These are phyloP conservation scores for Zaprionus lachaisei DNA, from an alignment of 1,140 invertebrate species.

Conservation along the genomic window DNA sequence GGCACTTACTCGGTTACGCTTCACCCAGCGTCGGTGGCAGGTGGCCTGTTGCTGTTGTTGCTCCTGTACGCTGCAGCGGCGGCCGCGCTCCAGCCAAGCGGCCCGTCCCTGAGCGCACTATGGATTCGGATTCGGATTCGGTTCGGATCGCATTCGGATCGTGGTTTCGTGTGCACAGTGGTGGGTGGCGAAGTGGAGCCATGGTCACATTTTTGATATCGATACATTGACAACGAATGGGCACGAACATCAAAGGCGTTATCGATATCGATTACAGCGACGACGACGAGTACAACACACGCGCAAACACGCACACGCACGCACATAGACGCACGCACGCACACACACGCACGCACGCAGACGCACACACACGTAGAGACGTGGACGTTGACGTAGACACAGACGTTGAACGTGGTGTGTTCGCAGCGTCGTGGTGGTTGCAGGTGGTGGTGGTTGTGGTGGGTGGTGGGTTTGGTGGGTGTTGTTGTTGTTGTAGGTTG, in stretches of 20 bases:
- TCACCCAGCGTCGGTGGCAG: slow-evolving; percentile 91
- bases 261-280: slow-evolving; percentile 55
- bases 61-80: slow-evolving; percentile 89
- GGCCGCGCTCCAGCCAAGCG: slow-evolving; percentile 90
- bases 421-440: slow-evolving; percentile 24
- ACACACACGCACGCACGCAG: slow-evolving; percentile 29
- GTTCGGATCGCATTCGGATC: neutral
- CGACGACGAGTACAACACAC: slow-evolving; percentile 65
- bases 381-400: slow-evolving; percentile 5
- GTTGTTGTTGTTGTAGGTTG: slow-evolving; percentile 43
- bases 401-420: neutral
- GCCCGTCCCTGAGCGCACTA: slow-evolving; percentile 91
- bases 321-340: slow-evolving; percentile 39
- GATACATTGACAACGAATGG: slow-evolving; percentile 54
- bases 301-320: slow-evolving; percentile 1
- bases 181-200: neutral
- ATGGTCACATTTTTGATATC: slow-evolving; percentile 18
- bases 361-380: slow-evolving; percentile 30
- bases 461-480: slow-evolving; percentile 37
- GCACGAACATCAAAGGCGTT: slow-evolving; percentile 55
- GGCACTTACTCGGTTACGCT: slow-evolving; percentile 90
- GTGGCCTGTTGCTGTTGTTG: slow-evolving; percentile 86
- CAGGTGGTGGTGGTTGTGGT: slow-evolving; percentile 37
- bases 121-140: slow-evolving; percentile 11
- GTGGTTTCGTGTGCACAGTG: slow-evolving; percentile 7